Evolutionary conservation across 1,140 invertebrate genomes (phyloP).

Genomic region (Acarapis woodi): DNA sequence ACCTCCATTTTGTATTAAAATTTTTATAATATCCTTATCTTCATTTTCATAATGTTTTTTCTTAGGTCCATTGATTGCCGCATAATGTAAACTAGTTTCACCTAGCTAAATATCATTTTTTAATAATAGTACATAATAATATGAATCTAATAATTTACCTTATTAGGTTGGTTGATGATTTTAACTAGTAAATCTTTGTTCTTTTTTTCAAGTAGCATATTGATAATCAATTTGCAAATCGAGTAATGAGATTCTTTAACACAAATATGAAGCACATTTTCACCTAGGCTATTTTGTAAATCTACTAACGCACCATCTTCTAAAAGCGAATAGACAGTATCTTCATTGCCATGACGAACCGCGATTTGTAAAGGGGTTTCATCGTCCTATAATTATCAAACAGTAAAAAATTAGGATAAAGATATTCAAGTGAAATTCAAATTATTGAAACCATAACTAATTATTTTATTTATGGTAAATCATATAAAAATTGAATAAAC

Average conservation of each 20-base stretch:
- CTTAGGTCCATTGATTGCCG: conserved; percentile 20
- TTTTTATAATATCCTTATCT: conserved; percentile 60
- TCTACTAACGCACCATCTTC: conserved; percentile 70
- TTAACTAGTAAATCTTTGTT: not conserved
- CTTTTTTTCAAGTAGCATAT: not conserved
- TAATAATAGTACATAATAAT: conserved; percentile 1
- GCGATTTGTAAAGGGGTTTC: conserved; percentile 69
- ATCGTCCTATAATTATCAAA: conserved; percentile 55
- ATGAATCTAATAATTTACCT: conserved; percentile 5
- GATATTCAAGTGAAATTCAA: too few relatives aligned
- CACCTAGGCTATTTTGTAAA: conserved; percentile 49
- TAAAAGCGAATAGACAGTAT: conserved; percentile 48
- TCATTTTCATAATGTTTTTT: conserved; percentile 31
- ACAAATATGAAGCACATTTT: conserved; percentile 11
- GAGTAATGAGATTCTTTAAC: conserved; percentile 10
- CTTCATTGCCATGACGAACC: conserved; percentile 53
- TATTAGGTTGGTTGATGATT: conserved; percentile 10
- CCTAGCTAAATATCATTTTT: conserved; percentile 31
- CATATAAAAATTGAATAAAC: too few relatives aligned
- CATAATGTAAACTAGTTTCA: conserved; percentile 65
- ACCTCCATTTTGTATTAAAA: conserved; percentile 59
- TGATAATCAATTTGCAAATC: conserved; percentile 5
- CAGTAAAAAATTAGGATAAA: too few relatives aligned
- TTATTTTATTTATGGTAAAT: too few relatives aligned
- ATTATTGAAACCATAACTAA: too few relatives aligned